Conservation (phyloP, 2,113 vertebrate genomes). For the Ceyx cyanopectus region DNA sequence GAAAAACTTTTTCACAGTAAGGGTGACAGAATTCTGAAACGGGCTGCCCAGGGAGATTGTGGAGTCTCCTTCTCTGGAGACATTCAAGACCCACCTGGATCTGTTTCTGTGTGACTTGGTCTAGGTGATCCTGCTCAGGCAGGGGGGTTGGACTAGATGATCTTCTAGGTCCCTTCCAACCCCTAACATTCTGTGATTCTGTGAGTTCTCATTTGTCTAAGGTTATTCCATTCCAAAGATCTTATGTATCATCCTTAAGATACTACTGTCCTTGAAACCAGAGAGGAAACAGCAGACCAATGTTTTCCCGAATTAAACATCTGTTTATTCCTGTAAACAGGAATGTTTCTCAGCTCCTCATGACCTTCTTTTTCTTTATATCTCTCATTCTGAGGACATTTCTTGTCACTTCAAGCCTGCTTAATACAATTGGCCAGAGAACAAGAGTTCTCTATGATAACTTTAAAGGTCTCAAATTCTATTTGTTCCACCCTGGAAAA, state of each 20-base stretch:
- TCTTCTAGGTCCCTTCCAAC: no score
- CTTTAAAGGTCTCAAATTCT: not conserved
- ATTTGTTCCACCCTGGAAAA: not conserved
- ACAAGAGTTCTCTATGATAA: not conserved
- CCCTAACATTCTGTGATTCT: no score
- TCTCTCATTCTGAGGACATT: not conserved
- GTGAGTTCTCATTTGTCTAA: not conserved
- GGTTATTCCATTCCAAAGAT: conserved; percentile 8
- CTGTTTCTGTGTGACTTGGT: no score
- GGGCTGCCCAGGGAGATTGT: no score
- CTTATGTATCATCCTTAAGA: not conserved
- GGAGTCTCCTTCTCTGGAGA: no score
- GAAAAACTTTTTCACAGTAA: no score
- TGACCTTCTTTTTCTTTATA: not conserved
- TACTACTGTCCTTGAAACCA: not conserved
- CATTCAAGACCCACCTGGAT: no score
- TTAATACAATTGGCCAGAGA: not conserved
- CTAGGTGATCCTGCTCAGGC: no score
- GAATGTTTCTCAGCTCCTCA: not conserved
- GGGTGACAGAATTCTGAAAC: no score
- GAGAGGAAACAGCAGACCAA: not conserved
- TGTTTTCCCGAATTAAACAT: not conserved
- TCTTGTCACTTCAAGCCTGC: not conserved
- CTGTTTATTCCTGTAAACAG: not conserved
- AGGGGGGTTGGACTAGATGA: no score